phyloP scores from a whole-genome alignment of 2,797 vertebrate species.

The Gorsachius magnificus region DNA sequence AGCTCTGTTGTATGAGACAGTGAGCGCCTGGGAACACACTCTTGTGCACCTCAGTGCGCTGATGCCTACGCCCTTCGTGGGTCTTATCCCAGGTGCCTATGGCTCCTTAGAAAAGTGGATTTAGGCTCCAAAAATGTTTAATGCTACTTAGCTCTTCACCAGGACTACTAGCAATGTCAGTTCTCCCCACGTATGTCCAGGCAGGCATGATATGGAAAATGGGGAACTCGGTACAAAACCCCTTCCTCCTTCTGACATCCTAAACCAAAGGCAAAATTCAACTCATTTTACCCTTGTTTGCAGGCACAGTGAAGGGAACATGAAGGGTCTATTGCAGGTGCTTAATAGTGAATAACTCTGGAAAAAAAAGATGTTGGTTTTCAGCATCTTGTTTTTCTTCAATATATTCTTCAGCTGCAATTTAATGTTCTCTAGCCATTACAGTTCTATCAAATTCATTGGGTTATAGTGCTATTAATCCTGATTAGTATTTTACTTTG shows the following conservation, averaged over 20 bases:
- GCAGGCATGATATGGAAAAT: not conserved
- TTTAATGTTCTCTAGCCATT: not conserved
- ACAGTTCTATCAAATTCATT: not conserved
- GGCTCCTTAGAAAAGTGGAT: not conserved
- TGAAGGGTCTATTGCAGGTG: not conserved
- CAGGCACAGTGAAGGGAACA: not conserved
- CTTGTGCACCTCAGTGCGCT: not conserved
- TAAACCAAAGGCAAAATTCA: not conserved
- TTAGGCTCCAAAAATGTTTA: not conserved
- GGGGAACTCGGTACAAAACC: not conserved
- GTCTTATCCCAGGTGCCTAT: not conserved
- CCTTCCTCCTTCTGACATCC: not conserved
- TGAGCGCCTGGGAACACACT: not conserved
- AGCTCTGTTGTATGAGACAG: not conserved
- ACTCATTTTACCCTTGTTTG: not conserved
- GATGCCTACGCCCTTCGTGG: accelerated
- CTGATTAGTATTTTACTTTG: not conserved
- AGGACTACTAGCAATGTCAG: not conserved
- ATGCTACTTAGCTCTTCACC: not conserved
- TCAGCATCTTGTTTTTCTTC: not conserved
- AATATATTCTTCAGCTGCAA: not conserved
- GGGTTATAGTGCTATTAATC: not conserved
- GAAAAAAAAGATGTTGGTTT: not conserved
- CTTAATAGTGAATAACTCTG: not conserved
- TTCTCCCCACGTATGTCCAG: not conserved